These are phyloP conservation scores for Halcyon badia DNA, from an alignment of 2,797 vertebrate genomes.

Conservation along the genomic window DNA sequence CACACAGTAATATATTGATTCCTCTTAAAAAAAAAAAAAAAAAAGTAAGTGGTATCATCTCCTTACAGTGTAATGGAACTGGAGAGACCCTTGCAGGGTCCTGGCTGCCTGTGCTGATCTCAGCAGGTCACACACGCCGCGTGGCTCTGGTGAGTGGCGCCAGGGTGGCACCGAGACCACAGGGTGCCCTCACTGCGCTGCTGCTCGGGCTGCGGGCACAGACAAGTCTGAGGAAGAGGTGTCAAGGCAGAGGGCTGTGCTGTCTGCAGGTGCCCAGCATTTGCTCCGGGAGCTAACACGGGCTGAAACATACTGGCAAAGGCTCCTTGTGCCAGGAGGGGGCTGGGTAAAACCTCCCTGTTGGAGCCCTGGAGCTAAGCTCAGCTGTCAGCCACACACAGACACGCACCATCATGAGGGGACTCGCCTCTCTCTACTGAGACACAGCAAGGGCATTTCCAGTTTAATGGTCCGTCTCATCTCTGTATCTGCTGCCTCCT, in stretches of 20 bases:
- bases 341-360: background rate
- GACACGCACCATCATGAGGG: background rate
- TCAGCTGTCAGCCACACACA: constrained; percentile 20
- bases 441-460: constrained; percentile 70
- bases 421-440: constrained; percentile 48
- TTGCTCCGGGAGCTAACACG: background rate
- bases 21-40: background rate
- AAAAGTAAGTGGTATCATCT: constrained; percentile 54
- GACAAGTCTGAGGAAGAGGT: constrained; percentile 9
- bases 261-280: background rate
- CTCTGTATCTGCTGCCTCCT: constrained; percentile 42
- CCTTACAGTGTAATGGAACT: constrained; percentile 66
- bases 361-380: background rate
- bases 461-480: constrained; percentile 62
- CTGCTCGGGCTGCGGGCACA: background rate
- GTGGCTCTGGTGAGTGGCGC: background rate
- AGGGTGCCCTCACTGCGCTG: background rate
- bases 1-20: constrained; percentile 4
- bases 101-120: background rate
- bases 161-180: background rate
- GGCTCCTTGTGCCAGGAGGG: constrained; percentile 7
- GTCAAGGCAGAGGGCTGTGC: background rate
- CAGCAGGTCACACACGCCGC: background rate
- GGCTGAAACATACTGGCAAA: background rate
- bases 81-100: constrained; percentile 39